phyloP scores from a whole-genome alignment of 2,888 invertebrate species.

The Ectropis crepuscularia region DNA sequence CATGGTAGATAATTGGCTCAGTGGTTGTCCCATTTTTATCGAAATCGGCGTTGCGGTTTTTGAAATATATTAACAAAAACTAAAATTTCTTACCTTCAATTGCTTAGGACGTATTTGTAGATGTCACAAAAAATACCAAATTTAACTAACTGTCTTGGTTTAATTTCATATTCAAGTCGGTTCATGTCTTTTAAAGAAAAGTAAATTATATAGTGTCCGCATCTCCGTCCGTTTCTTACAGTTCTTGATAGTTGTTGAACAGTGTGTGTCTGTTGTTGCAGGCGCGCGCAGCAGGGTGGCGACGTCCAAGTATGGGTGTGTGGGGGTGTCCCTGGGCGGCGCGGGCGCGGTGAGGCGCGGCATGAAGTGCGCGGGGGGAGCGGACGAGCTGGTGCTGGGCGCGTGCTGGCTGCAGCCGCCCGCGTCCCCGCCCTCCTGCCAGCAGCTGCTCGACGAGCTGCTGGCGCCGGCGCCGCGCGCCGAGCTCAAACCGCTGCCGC shows the following conservation, averaged over 20 bases:
- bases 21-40: no score
- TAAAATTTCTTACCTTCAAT: no score
- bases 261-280: conserved; percentile 58
- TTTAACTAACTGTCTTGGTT: no score
- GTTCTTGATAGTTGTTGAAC: conserved; percentile 6
- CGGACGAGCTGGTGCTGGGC: conserved; percentile 89
- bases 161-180: no score
- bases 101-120: no score
- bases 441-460: conserved; percentile 89
- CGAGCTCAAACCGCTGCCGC: conserved; percentile 92
- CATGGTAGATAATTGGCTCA: no score
- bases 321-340: conserved; percentile 75
- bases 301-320: conserved; percentile 82
- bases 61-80: no score
- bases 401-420: conserved; percentile 89
- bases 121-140: no score
- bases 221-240: no score
- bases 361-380: conserved; percentile 85
- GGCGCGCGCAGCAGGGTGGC: conserved; percentile 79
- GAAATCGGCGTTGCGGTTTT: no score
- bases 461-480: conserved; percentile 88
- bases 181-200: no score
- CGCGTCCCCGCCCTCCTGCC: conserved; percentile 74
- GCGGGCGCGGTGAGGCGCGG: conserved; percentile 79
- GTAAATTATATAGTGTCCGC: no score